Conservation (phyloP, 2,888 invertebrate genomes). For the Leptinotarsa haldemani region DNA sequence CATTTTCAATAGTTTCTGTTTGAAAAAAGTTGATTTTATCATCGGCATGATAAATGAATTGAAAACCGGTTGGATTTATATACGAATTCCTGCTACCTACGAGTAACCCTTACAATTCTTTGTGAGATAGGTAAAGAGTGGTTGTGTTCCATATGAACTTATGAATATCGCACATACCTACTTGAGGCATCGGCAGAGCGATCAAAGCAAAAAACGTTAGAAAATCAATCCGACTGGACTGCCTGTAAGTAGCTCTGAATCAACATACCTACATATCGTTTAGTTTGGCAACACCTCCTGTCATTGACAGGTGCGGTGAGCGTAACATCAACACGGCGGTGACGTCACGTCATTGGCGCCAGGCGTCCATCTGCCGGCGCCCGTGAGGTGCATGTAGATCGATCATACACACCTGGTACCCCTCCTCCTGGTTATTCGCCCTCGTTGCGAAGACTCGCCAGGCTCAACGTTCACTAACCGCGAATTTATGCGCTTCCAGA, state of each 20-base stretch:
- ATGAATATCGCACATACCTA: no score
- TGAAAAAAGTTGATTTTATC: no score
- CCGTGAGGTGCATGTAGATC: slow-evolving; percentile 62
- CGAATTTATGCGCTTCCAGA: slow-evolving; percentile 7
- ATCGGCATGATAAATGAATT: no score
- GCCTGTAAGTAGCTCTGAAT: background rate
- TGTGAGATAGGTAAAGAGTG: no score
- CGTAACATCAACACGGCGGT: slow-evolving; percentile 52
- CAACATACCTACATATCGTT: slow-evolving; percentile 3
- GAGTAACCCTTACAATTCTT: no score
- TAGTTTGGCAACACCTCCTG: slow-evolving; percentile 17
- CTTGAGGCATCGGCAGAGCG: no score
- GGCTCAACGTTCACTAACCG: slow-evolving; percentile 9
- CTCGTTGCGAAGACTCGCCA: background rate
- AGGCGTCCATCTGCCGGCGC: slow-evolving; percentile 63
- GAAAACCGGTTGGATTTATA: no score
- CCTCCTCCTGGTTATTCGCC: slow-evolving; percentile 11
- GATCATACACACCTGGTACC: slow-evolving; percentile 54
- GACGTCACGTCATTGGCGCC: slow-evolving; percentile 61
- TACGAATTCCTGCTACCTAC: no score
- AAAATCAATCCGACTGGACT: no score
- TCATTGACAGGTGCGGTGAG: slow-evolving; percentile 35
- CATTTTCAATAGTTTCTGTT: no score
- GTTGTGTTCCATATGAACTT: no score
- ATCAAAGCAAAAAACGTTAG: no score